Evolutionary conservation across 2,888 invertebrate genomes (phyloP), one percentile per base, ranked within the genome.

Genomic region (Amblyteles armatorius): DNA sequence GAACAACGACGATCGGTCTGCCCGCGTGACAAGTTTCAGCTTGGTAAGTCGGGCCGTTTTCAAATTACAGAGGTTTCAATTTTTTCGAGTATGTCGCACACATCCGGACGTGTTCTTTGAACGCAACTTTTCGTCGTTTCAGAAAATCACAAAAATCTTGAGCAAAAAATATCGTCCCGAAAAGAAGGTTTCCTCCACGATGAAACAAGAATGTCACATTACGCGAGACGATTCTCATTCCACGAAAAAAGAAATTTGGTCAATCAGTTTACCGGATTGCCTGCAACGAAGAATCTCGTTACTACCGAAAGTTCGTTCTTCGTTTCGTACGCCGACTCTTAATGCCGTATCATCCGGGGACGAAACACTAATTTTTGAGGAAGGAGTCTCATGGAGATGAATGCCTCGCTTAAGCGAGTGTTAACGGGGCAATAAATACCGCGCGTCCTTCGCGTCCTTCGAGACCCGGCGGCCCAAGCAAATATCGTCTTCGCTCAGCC

Each of bases 401-500:
- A 89, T 91, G 90, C 82, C 76, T 80, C 79, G 84, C 84, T 90
- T 82, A 89, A 88, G 88, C 88, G 86, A 88, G 87, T 86, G 88
- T 91, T 92, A 93, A 90, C 90, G 88, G 88, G 86, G 83, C 88
- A 85, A 92, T 93, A 92, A 93, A 93, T 93, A 88, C 74, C 79
- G 33, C 71, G 13, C 67, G 48, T 60, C 26, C 36, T 60, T 63
- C 36, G 36, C 76, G 72, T 85, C 82, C 40, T 77, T 52, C 67
- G 63, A 44, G 52, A 19, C 9, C 63, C 26, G 40, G 40, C 50
- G 77, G 73, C 60, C 79, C 72, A 52, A 79, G 79, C 78, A 72
- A 48, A 79, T 77, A 82, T 83, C 76, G 82, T 72, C 57, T 44
- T 67, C 48, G 60, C 82, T 33, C 65, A 26, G 36, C 36, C 40